phyloP scores from a whole-genome alignment of 1,140 invertebrate species.

The Ooceraea biroi region DNA sequence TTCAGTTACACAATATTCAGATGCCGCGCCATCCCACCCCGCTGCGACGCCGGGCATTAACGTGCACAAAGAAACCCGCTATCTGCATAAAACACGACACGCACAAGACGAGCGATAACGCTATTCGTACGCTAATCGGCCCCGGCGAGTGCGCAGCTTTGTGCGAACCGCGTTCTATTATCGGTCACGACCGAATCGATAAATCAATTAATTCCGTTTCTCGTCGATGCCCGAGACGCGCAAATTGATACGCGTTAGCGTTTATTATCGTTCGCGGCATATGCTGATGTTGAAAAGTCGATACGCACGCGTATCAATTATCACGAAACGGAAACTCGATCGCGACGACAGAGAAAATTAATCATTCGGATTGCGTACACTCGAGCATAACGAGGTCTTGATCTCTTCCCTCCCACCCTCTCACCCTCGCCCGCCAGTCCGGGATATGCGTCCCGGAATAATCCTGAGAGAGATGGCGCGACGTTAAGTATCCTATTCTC shows the following conservation, averaged over 20 bases:
- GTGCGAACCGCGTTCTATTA: conserved; percentile 47
- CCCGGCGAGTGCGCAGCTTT: conserved; percentile 33
- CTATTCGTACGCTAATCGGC: conserved; percentile 33
- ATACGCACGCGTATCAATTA: conserved; percentile 18
- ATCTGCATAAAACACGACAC: conserved; percentile 41
- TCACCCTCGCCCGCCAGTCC: neutral
- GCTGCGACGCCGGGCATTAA: conserved; percentile 6
- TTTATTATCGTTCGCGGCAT: conserved; percentile 25
- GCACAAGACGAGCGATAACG: conserved; percentile 46
- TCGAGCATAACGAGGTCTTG: neutral
- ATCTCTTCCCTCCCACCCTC: neutral
- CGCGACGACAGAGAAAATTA: neutral
- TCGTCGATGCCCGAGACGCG: conserved; percentile 44
- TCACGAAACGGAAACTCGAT: conserved; percentile 7
- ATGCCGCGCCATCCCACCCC: neutral
- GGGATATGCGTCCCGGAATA: neutral
- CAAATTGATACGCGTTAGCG: conserved; percentile 39
- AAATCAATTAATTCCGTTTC: conserved; percentile 58
- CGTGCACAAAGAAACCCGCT: conserved; percentile 34
- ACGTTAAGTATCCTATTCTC: neutral
- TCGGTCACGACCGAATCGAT: conserved; percentile 61
- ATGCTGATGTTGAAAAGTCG: conserved; percentile 6
- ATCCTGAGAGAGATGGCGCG: neutral
- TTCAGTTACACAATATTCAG: conserved; percentile 31
- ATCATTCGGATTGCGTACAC: neutral